Percentiles rank a stretch among this genome's conserved stretches.
These are phyloP conservation scores for Synodontis membranacea DNA, from an alignment of 2,113 vertebrate species.

Conservation along the genomic window DNA sequence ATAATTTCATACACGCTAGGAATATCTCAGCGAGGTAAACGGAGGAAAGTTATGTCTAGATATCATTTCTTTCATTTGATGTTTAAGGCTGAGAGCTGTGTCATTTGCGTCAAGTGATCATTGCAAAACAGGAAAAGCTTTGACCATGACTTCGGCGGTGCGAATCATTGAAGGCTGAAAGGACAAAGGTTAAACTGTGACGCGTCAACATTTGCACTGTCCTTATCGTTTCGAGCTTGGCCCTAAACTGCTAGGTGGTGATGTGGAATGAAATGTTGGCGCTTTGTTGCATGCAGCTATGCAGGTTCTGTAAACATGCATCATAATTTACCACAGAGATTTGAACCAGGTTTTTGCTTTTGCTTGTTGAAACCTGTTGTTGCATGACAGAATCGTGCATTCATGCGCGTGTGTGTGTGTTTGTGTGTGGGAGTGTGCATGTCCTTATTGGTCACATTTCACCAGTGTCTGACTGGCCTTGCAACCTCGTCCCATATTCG, in stretches of 20 bases:
- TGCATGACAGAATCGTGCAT: neutral
- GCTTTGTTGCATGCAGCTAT: neutral
- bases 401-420: neutral
- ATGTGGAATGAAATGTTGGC: slow-evolving; percentile 14
- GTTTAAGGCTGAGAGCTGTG: neutral
- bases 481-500: neutral
- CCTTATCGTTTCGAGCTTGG: neutral
- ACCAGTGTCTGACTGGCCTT: slow-evolving; percentile 39
- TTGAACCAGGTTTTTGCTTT: neutral
- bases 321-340: neutral
- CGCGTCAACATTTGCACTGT: neutral
- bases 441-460: slow-evolving; percentile 43
- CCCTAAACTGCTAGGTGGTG: neutral
- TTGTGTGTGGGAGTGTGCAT: neutral
- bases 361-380: neutral
- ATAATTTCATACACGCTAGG: neutral
- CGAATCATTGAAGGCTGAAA: neutral
- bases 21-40: neutral
- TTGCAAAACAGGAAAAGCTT: neutral
- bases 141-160: neutral
- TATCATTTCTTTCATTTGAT: neutral
- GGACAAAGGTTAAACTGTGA: neutral
- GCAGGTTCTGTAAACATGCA: slow-evolving; percentile 5
- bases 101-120: neutral
- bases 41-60: neutral